A percentile compares a stretch with the other conserved stretches of the same genome.
These are phyloP conservation scores for Epinephelus lanceolatus DNA, from an alignment of 2,113 vertebrate species.

Conservation along the genomic window DNA sequence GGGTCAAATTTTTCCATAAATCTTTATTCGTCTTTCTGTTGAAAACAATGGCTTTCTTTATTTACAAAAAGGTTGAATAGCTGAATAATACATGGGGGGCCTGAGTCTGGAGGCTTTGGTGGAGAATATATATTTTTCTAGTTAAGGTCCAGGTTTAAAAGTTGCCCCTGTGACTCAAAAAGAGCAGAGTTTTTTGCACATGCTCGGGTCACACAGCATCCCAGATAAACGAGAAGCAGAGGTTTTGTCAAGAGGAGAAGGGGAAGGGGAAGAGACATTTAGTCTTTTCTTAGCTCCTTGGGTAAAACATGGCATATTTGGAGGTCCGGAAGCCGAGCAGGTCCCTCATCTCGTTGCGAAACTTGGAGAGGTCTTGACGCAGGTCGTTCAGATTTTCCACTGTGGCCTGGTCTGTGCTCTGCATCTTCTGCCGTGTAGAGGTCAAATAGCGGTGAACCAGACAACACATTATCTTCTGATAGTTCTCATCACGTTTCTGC, in stretches of 20 bases:
- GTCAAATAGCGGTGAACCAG: constrained; percentile 98
- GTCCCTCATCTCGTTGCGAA: constrained; percentile 98
- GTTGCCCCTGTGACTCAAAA: constrained; percentile 55
- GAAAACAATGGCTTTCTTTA: constrained; percentile 81
- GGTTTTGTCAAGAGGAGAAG: constrained; percentile 26
- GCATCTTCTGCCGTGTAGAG: constrained; percentile 97
- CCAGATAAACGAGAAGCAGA: constrained; percentile 54
- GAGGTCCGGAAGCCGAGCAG: constrained; percentile 97
- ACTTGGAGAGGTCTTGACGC: constrained; percentile 97
- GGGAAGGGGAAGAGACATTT: neutral
- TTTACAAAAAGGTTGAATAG: constrained; percentile 79
- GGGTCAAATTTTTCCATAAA: constrained; percentile 60
- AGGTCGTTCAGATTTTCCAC: constrained; percentile 98
- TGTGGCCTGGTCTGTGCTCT: constrained; percentile 96
- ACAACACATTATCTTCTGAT: constrained; percentile 99
- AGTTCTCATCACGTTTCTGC: constrained; percentile 96
- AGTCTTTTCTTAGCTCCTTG: constrained; percentile 88
- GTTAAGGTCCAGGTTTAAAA: constrained; percentile 69
- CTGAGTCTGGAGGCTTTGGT: constrained; percentile 76
- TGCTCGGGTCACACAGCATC: constrained; percentile 69
- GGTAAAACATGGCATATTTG: constrained; percentile 99
- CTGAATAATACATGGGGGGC: constrained; percentile 72
- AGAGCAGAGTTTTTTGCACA: constrained; percentile 75
- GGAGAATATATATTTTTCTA: constrained; percentile 72
- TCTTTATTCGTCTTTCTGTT: constrained; percentile 78